Conservation (phyloP, 2,113 vertebrate species). For the Halichoeres trimaculatus region DNA sequence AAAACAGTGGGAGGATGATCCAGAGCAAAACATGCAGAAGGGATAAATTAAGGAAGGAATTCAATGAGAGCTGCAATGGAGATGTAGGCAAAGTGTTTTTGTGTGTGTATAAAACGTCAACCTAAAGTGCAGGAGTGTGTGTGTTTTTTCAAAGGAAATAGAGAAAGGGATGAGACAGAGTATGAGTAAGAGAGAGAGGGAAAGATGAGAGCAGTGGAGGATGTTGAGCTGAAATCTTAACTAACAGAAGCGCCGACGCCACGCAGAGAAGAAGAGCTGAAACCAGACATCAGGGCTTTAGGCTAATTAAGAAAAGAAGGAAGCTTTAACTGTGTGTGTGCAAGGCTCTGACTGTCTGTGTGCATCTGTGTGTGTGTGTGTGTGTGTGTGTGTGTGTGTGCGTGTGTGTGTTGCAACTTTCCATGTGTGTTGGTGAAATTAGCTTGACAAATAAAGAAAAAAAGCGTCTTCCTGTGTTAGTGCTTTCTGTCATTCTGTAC, state of each 20-base stretch:
- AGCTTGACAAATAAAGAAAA: too few species aligned
- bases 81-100: slow-evolving; percentile 21
- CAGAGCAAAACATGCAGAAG: slow-evolving; percentile 36
- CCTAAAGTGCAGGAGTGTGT: slow-evolving; percentile 6
- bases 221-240: slow-evolving; percentile 72
- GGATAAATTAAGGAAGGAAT: slow-evolving; percentile 53
- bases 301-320: slow-evolving; percentile 70
- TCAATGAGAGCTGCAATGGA: slow-evolving; percentile 11
- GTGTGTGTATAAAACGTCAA: slow-evolving; percentile 8
- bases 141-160: slow-evolving; percentile 3
- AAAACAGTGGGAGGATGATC: slow-evolving; percentile 54
- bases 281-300: slow-evolving; percentile 67
- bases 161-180: slow-evolving; percentile 30
- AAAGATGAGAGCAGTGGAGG: slow-evolving; percentile 54
- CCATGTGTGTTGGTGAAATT: not conserved
- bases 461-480: not conserved
- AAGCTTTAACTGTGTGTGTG: slow-evolving; percentile 20
- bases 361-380: not conserved
- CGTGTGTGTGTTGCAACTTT: not conserved
- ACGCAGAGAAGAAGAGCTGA: slow-evolving; percentile 57
- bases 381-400: not conserved
- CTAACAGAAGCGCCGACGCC: slow-evolving; percentile 60
- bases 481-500: not conserved
- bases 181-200: slow-evolving; percentile 9
- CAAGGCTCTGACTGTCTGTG: not conserved